Conservation (phyloP, 2,113 vertebrate species). For the Mola mola region DNA sequence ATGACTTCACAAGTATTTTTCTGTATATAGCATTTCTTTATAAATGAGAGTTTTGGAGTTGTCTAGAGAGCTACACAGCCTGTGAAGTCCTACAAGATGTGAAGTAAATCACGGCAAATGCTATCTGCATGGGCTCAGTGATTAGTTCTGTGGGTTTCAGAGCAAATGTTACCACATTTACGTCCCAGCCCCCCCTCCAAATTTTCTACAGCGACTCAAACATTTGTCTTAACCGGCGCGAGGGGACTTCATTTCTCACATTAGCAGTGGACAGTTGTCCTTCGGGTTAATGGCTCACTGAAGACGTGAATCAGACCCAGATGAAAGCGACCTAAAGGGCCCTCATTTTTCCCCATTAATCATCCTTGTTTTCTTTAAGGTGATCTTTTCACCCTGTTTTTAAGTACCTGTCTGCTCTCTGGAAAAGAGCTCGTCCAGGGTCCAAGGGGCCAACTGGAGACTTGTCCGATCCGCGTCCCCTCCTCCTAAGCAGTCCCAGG, state of each 20-base stretch:
- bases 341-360: conserved; percentile 85
- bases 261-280: conserved; percentile 81
- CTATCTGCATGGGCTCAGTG: conserved; percentile 35
- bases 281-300: conserved; percentile 84
- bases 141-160: conserved; percentile 15
- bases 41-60: too few relatives aligned
- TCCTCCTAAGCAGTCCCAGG: conserved; percentile 70
- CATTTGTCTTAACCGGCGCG: conserved; percentile 70
- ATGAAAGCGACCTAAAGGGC: conserved; percentile 84
- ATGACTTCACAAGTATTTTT: too few relatives aligned
- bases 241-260: conserved; percentile 83
- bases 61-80: too few relatives aligned
- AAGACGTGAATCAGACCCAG: conserved; percentile 83
- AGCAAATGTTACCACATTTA: conserved; percentile 8
- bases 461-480: conserved; percentile 62
- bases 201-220: conserved; percentile 60
- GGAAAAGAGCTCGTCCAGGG: conserved; percentile 76
- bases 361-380: conserved; percentile 85
- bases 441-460: conserved; percentile 77
- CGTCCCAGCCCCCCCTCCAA: conserved; percentile 29
- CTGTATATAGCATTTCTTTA: too few relatives aligned
- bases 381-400: conserved; percentile 86
- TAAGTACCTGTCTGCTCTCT: conserved; percentile 85
- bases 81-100: too few relatives aligned
- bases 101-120: neutral